Percentiles rank a stretch among this genome's conserved stretches.
phyloP scores from a whole-genome alignment of 2,113 vertebrate genomes.

The Notothenia coriiceps region DNA sequence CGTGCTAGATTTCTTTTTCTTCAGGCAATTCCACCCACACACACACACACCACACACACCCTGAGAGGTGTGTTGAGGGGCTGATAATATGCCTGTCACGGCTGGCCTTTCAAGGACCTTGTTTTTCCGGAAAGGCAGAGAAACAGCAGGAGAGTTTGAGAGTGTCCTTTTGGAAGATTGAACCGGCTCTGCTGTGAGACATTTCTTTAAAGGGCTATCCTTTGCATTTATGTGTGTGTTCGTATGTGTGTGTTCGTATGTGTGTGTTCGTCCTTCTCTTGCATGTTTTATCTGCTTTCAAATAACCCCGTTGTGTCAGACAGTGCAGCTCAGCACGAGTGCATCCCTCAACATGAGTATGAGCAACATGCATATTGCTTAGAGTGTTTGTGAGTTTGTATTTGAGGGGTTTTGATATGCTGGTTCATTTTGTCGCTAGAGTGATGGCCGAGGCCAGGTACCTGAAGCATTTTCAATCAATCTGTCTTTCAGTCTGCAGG shows the following conservation, averaged over 20 bases:
- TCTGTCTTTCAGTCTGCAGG: slow-evolving; percentile 59
- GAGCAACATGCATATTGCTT: not conserved
- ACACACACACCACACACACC: not conserved
- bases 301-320: slow-evolving; percentile 29
- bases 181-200: not conserved
- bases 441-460: slow-evolving; percentile 37
- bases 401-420: slow-evolving; percentile 38
- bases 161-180: slow-evolving; percentile 32
- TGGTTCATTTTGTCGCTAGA: slow-evolving; percentile 25
- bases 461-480: slow-evolving; percentile 73
- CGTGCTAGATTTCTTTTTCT: not conserved
- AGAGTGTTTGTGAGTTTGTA: not conserved
- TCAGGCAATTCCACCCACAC: not conserved
- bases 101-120: slow-evolving; percentile 49
- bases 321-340: slow-evolving; percentile 32
- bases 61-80: slow-evolving; percentile 14
- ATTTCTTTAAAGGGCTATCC: not conserved
- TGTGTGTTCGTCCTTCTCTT: not conserved
- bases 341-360: slow-evolving; percentile 17
- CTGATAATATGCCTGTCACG: slow-evolving; percentile 46
- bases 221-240: not conserved
- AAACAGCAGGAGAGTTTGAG: not conserved
- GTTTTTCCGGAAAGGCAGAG: slow-evolving; percentile 22
- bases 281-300: slow-evolving; percentile 15
- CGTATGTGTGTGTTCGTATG: not conserved